Percentiles rank a stretch among this genome's conserved stretches.
These are phyloP conservation scores for Epizoanthus stellaris DNA, from an alignment of 92 coral and sea anemone genomes.

Conservation along the genomic window DNA sequence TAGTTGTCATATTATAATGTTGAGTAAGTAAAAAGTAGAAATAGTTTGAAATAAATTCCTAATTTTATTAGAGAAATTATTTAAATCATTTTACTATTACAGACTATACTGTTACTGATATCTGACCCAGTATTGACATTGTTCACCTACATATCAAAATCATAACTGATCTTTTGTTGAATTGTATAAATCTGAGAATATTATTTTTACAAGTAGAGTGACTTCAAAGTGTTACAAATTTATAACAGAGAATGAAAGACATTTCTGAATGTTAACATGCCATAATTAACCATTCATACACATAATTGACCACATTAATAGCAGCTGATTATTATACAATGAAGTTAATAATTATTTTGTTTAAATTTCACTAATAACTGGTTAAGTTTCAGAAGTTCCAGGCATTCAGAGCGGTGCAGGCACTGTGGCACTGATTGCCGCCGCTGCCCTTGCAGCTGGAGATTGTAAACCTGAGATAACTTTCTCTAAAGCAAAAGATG, in stretches of 20 bases:
- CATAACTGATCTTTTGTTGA: no score
- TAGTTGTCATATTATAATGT: no score
- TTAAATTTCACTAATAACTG: constrained; percentile 51
- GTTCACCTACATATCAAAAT: no score
- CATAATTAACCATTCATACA: constrained; percentile 8
- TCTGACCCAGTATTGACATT: no score
- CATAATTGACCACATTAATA: background rate
- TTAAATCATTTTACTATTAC: no score
- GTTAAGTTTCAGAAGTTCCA: constrained; percentile 95
- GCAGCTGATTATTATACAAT: constrained; percentile 19
- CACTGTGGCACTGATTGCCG: constrained; percentile 98
- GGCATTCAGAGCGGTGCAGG: constrained; percentile 99
- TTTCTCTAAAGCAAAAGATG: constrained; percentile 88
- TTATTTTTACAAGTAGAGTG: background rate
- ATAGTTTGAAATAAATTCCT: no score
- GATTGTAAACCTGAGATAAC: constrained; percentile 88
- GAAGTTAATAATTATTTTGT: constrained; percentile 15
- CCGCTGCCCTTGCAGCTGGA: constrained; percentile 93
- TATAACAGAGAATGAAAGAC: no score
- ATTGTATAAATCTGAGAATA: no score
- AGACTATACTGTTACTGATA: no score
- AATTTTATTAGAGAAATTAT: no score
- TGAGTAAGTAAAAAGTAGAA: no score
- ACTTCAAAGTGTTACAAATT: background rate
- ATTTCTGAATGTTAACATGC: background rate